Base-by-base conservation (phyloP, 1,140 invertebrate genomes). In the Hyles vespertilio region DNA sequence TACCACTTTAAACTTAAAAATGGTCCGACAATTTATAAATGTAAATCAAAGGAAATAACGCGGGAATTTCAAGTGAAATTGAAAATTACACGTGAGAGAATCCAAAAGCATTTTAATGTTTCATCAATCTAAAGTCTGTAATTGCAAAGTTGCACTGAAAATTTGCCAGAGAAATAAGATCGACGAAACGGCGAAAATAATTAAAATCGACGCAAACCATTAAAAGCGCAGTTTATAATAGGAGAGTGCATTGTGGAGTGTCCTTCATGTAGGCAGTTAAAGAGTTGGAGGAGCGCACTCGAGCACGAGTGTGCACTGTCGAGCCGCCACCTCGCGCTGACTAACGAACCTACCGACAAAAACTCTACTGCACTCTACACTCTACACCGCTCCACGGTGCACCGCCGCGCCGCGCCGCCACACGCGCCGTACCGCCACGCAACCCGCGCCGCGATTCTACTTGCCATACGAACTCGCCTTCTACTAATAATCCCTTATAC, bases 201-300 rank as follows among this genome's bases (percentile, higher is more conserved):
- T 88, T 88, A 86, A 88, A 88, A 88, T 84, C 78, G 77, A 74
- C 77, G 78, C 78, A 79, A 82, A 78, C 83, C 80, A 88, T 88
- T 88, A 86, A 88, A 88, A 88, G 85, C 82, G 83, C 85, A 88
- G 81, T 86, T 85, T 88, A 86, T 86, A 86, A 86, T 86, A 82
- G 81, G 83, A 84, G 83, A 87, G 83, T 83, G 82, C 79, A 81
- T 69, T 58, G 79, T 85, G 65, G 68, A 88, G 85, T 72, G 78
- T 85, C 77, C 85, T 88, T 81, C 85, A 84, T 88, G 83, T 88
- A 88, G 85, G 85, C 83, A 88, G 85, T 88, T 88, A 88, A 86
- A 88, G 85, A 86, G 85, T 88, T 86, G 85, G 82, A 86, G 80
- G 76, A 79, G 83, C 77, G 77, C 82, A 66, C 85, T 88, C 68